Base-by-base conservation (phyloP, 2,797 vertebrate genomes). In the Arctocebus calabarensis region DNA sequence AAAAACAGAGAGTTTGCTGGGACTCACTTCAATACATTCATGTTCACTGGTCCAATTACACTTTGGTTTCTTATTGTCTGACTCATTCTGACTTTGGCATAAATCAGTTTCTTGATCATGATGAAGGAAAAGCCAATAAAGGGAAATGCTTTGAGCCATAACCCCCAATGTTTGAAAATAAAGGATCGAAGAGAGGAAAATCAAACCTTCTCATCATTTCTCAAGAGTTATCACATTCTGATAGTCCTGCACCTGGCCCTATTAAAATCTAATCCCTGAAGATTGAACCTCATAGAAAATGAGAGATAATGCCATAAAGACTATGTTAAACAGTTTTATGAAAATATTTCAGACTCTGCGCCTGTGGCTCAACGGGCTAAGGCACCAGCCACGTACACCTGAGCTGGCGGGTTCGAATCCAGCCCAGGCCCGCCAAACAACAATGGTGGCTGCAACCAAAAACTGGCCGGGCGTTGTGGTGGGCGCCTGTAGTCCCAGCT, bases 21-120 rank as follows among this genome's bases (percentile, higher is more conserved):
- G 66, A 79, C 70, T 93, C 77, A 43, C 75, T 96, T 95, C 92
- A 91, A 71, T 75, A 61, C 43, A 75, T 88, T 37, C 52, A 74
- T 57, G 37, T 29, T 91, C 83, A 29, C 12, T 61, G 40, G 37
- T 88, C 79, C 90, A 94, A 90, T 87, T 73, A 57, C 25, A 71
- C 23, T 94, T 92, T 62, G 70, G 88, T 95, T 94, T 96, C 93
- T 68, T 85, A 91, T 95, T 96, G 93, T 97, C 96, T 98, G 97
- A 97, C 95, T 96, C 97, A 96, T 85, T 96, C 88, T 87, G 52
- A 95, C 88, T 96, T 94, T 91, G 84, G 61, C 84, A 91, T 94
- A 91, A 88, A 87, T 96, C 55, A 55, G 34, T 88, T 95, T 93
- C 94, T 92, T 96, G 78, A 95, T 96, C 84, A 95, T 85, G 55